Evolutionary conservation across 2,888 invertebrate genomes (phyloP).

Genomic region (Thecocarcelia acutangulata): DNA sequence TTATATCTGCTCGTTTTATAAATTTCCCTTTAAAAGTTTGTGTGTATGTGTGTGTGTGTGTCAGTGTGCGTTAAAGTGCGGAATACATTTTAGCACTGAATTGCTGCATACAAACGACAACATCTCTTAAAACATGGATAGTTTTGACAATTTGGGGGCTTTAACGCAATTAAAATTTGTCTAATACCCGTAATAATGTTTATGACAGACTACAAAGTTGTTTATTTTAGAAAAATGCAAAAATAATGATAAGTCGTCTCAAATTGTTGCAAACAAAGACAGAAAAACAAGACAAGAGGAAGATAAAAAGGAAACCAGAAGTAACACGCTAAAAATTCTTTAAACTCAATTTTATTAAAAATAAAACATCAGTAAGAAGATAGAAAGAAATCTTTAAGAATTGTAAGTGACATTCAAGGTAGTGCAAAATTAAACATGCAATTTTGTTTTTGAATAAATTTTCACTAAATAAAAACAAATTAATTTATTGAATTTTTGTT

Average conservation of each 20-base stretch:
- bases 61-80: conserved; percentile 1
- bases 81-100: neutral
- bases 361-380: too few species aligned
- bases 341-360: too few species aligned
- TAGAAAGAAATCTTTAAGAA: too few species aligned
- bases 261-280: conserved; percentile 8
- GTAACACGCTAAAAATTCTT: too few species aligned
- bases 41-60: too few species aligned
- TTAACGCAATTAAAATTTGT: conserved; percentile 52
- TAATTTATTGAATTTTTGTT: too few species aligned
- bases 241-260: conserved; percentile 3
- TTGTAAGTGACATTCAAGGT: too few species aligned
- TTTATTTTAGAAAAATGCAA: conserved; percentile 11
- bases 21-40: neutral
- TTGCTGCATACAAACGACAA: conserved; percentile 20
- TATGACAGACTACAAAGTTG: conserved; percentile 39
- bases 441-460: too few species aligned
- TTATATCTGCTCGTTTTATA: conserved; percentile 26
- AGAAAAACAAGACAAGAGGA: neutral
- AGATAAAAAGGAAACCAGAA: neutral
- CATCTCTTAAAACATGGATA: conserved; percentile 8
- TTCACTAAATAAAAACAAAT: too few species aligned
- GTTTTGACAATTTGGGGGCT: conserved; percentile 29
- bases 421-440: too few species aligned
- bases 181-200: conserved; percentile 48